Base-by-base conservation (phyloP, 2,113 vertebrate species). In the Agelaius tricolor region DNA sequence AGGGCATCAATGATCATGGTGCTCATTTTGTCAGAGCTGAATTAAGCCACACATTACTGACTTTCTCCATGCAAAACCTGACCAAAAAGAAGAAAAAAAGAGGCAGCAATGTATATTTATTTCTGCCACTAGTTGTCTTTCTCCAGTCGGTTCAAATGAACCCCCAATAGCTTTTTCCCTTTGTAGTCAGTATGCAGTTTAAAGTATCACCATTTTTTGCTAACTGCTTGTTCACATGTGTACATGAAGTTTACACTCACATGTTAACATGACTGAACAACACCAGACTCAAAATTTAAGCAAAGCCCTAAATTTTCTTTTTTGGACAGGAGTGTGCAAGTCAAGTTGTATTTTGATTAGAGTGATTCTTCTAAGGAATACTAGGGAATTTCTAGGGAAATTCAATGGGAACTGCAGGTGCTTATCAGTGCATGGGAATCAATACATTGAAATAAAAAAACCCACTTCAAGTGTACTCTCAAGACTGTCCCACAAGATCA, bases 221-320 rank as follows among this genome's bases (percentile, higher is more conserved):
- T 51, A 41, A 41, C 24, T 28, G 21, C 26, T 68, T 94, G 24
- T 66, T n/a, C 41, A 6, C 16, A 3, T 46, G 6, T 22, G 14
- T 47, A 59, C 0, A 2, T 43, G 11, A 58, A 80, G 22, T 35
- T 65, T 26, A 57, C 0, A 49, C 4, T 30, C 44, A 4, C 5
- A 20, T 7, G n/a, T 31, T 47, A 52, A 61, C 16, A 46, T 3
- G 41, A 69, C 9, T 0, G 0, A 76, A 73, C 9, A 23, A 47
- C 6, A 39, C 5, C 14, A 68, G 8, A 57, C 13, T 83, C 62
- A 72, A 88, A 81, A 75, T 12, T 15, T n/a, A 41, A 2, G 0
- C 8, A 87, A 63, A 63, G 10, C 6, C 61, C 85, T 26, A 49
- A 31, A 11, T 57, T 46, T 41, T 11, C 6, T 20, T 51, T 58